Evolutionary conservation across 2,797 vertebrate genomes (phyloP), one percentile per base, ranked within the genome.

Genomic region (Lateolabrax maculatus): DNA sequence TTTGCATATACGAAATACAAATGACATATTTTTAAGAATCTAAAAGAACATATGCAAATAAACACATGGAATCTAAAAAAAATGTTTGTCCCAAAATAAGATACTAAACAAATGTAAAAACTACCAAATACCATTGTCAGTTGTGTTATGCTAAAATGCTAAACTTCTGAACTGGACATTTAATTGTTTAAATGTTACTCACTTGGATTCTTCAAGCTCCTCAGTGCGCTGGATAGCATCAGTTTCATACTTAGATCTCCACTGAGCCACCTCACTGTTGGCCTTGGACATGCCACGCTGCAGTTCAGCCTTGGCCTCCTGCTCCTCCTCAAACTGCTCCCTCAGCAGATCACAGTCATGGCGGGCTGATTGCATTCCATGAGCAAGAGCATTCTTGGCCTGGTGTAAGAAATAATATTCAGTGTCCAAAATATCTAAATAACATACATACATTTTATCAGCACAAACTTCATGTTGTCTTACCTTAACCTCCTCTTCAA

Each of bases 371-470:
- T 97, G 96, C 34, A 96, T 49, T 57, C 91, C 96, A 3, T 97
- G 96, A 13, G 96, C 96, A 92, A 97, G 92, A 31, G 96, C 96
- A 0, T 96, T 97, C 92, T 97, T 97, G 2, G 96, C 96, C 96
- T 97, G 19, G 36, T 12, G 9, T 46, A 1, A 65, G n/a, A 37
- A 12, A 61, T 3, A 18, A 16, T 18, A 11, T 10, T 48, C 3
- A 49, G 19, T 77, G 4, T 34, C 9, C 0, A n/a, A 31, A 36
- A 44, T 29, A 29, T 9, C 48, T 3, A 4, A 41, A 1, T 71
- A 4, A 1, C n/a, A 43, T 3, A 3, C 23, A 51, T 1, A 21
- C 25, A 61, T 2, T n/a, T 9, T 19, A 12, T 1, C 1, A 10
- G 13, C 39, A 15, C 2, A 37, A 1, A 5, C 2, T 21, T 0